phyloP scores from a whole-genome alignment of 2,797 vertebrate genomes.

The Hippocampus kuda region DNA sequence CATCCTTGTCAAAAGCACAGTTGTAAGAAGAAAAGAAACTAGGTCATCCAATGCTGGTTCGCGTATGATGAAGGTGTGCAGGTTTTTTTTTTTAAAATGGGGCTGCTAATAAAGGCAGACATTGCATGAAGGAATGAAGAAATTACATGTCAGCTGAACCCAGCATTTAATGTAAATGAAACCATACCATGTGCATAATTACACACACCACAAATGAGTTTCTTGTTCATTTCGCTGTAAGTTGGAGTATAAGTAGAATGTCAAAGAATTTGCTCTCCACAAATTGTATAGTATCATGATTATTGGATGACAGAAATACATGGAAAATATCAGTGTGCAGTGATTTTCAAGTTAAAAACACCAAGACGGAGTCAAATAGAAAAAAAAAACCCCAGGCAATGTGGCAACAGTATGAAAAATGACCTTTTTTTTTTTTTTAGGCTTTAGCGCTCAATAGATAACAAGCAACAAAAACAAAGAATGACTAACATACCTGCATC shows the following conservation, averaged over 20 bases:
- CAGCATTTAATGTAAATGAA: conserved; percentile 49
- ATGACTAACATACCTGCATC: conserved; percentile 80
- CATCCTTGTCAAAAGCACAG: conserved; percentile 42
- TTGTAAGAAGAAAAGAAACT: conserved; percentile 49
- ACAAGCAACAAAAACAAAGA: not conserved
- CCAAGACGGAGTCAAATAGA: conserved; percentile 13
- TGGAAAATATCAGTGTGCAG: conserved; percentile 31
- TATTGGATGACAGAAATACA: conserved; percentile 56
- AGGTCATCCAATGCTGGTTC: conserved; percentile 22
- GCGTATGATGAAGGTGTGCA: conserved; percentile 33
- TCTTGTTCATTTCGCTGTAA: conserved; percentile 51
- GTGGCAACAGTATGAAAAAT: not conserved
- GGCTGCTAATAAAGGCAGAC: conserved; percentile 33
- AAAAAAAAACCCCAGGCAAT: not conserved
- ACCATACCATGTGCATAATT: conserved; percentile 44
- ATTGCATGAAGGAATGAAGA: conserved; percentile 42
- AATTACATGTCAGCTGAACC: conserved; percentile 52
- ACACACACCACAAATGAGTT: conserved; percentile 46
- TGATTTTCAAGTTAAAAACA: conserved; percentile 19
- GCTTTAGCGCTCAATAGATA: not conserved
- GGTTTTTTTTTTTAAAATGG: conserved; percentile 16
- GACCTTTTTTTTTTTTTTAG: not conserved
- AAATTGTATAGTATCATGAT: conserved; percentile 47
- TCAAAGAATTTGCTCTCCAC: conserved; percentile 43
- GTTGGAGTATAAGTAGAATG: conserved; percentile 40